Percentiles rank a stretch among this genome's conserved stretches.
phyloP scores from a whole-genome alignment of 2,797 vertebrate genomes.

The Pygocentrus nattereri region DNA sequence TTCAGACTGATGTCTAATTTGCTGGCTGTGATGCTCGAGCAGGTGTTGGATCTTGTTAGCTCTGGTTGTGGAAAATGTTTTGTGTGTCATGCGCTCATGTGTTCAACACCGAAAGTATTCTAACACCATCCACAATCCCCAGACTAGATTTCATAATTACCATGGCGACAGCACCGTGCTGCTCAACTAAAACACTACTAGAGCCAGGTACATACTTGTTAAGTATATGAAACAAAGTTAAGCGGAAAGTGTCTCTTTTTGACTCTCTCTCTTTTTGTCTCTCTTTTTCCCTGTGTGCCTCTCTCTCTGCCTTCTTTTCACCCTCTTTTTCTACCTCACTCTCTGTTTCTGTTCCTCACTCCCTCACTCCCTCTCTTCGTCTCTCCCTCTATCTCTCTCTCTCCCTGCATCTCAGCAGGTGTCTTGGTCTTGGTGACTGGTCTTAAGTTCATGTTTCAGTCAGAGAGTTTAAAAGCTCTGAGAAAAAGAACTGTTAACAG shows the following conservation, averaged over 20 bases:
- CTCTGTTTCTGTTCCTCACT: background rate
- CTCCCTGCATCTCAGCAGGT: constrained; percentile 62
- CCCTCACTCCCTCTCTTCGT: no score
- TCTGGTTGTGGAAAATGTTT: constrained; percentile 67
- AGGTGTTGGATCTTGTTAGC: constrained; percentile 70
- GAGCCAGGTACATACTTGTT: constrained; percentile 19
- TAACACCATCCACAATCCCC: constrained; percentile 53
- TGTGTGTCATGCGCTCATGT: constrained; percentile 56
- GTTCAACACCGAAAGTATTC: constrained; percentile 23
- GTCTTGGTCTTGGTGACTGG: constrained; percentile 51
- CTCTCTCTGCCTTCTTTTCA: background rate
- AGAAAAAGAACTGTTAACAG: constrained; percentile 54
- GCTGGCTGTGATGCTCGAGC: constrained; percentile 50
- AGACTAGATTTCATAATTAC: constrained; percentile 69
- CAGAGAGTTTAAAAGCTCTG: constrained; percentile 61
- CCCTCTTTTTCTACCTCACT: background rate
- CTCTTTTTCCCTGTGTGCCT: background rate
- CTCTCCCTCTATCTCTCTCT: background rate
- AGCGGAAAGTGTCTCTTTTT: background rate
- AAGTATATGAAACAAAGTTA: background rate
- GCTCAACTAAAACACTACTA: constrained; percentile 2
- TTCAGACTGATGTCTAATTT: constrained; percentile 41
- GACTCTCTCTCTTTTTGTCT: background rate
- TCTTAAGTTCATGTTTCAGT: constrained; percentile 50
- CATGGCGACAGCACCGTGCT: constrained; percentile 71